Base-by-base conservation (phyloP, 2,113 vertebrate species). In the Rhizomys pruinosus region DNA sequence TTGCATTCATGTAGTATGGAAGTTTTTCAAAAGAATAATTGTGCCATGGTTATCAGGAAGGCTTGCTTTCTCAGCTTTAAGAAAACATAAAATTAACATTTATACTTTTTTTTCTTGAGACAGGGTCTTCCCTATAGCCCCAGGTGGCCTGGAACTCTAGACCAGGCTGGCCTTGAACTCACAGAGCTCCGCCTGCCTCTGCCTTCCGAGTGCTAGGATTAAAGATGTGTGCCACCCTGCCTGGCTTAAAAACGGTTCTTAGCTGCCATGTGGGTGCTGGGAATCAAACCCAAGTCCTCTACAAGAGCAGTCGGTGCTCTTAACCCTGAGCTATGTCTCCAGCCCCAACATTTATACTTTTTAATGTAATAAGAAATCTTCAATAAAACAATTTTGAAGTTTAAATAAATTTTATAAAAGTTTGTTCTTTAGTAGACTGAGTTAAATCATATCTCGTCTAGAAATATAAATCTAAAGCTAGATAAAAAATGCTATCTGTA, bases 71-170 rank as follows among this genome's bases (percentile, higher is more conserved):
- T 92, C 32, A 80, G 66, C 71, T 29, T 85, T 72, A 94, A 87
- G 57, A 87, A 94, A 95, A 68, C 19, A 84, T 76, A 93, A 93
- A 87, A 91, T 32, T 77, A 87, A 81, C 23, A 78, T 39, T 90
- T 97, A 59, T 61, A 89, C 42, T 94, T 96, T 61, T 97, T 61
- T n/a, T n/a, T n/a, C n/a, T n/a, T n/a, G n/a, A n/a, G n/a, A n/a
- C n/a, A n/a, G n/a, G n/a, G n/a, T n/a, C n/a, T n/a, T n/a, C n/a
- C n/a, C n/a, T n/a, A n/a, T n/a, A n/a, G n/a, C n/a, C n/a, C n/a
- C n/a, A n/a, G n/a, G n/a, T n/a, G n/a, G n/a, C n/a, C n/a, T n/a
- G n/a, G n/a, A n/a, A n/a, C n/a, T n/a, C n/a, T n/a, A n/a, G n/a
- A n/a, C n/a, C n/a, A n/a, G n/a, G n/a, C n/a, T n/a, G n/a, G n/a